phyloP scores from a whole-genome alignment of 2,888 invertebrate genomes.

The Xylota segnis region DNA sequence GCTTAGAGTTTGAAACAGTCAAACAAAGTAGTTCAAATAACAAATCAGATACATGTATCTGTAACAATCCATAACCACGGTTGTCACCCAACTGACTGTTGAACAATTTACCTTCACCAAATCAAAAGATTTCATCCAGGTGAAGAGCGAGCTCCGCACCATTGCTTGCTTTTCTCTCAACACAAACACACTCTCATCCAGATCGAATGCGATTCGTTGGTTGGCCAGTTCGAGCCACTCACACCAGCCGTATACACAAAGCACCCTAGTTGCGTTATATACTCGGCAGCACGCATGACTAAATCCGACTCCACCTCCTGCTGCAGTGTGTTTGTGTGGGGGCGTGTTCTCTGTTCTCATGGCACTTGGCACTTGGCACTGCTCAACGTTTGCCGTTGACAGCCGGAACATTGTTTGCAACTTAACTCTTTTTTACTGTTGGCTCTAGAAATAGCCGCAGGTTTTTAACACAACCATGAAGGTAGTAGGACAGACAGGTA shows the following conservation, averaged over 20 bases:
- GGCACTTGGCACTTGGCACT: constrained; percentile 12
- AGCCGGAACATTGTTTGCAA: constrained; percentile 66
- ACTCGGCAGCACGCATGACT: constrained; percentile 68
- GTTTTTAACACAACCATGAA: constrained; percentile 32
- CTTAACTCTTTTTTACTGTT: constrained; percentile 39
- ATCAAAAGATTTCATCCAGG: constrained; percentile 7
- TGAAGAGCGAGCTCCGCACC: constrained; percentile 4
- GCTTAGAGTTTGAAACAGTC: too few relatives aligned
- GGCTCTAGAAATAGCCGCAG: constrained; percentile 43
- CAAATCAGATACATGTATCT: too few relatives aligned
- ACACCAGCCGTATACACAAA: constrained; percentile 30
- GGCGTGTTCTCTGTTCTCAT: constrained; percentile 53
- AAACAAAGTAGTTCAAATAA: too few relatives aligned
- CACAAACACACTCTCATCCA: constrained; percentile 22
- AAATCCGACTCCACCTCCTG: constrained; percentile 56
- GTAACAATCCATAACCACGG: neutral
- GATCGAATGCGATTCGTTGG: constrained; percentile 54
- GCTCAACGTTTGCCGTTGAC: constrained; percentile 52
- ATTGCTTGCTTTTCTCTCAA: constrained; percentile 39
- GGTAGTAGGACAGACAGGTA: too few relatives aligned
- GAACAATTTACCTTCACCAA: neutral
- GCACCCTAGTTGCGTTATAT: constrained; percentile 60
- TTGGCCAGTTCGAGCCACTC: constrained; percentile 9
- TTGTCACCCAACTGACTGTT: constrained; percentile 7
- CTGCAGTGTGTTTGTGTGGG: constrained; percentile 25